Evolutionary conservation across 92 coral and sea anemone genomes (phyloP), one percentile per base, ranked within the genome.

Genomic region (Palythoa heliodiscus): DNA sequence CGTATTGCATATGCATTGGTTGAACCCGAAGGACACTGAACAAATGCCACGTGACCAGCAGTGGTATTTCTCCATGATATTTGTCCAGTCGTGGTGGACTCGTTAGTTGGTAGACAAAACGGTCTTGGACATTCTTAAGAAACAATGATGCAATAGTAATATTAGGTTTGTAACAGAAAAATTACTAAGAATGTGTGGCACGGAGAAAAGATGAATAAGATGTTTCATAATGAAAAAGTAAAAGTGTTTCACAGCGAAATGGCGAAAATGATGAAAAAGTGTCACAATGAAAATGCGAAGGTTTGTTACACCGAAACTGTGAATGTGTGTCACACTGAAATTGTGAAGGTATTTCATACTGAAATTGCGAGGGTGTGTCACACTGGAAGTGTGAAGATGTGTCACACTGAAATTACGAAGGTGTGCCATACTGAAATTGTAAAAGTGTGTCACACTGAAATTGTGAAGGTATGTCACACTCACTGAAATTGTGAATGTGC

Each of bases 61-160:
- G 72, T 29, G 1, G 83, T 78, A 25, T 78, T 60, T 7, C 54
- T n/a, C 83, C 83, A 78, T 7, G 72, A 39, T 7, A 78, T 40
- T 17, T 29, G 29, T 78, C 83, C 83, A 0, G 0, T 19, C 37
- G 37, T 1, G 57, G 57, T 78, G 0, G 83, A 38, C 54, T 29
- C 83, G 3, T 58, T 78, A 5, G 12, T 19, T 17, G 83, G 19
- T 14, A 29, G 72, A 63, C 83, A 78, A 64, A 63, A 38, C 9
- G 37, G 71, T 13, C 55, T 48, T 3, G 83, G 83, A 2, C 83
- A 78, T 17, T 78, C 83, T 78, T 78, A 19, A 19, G 7, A 38
- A 78, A 38, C 8, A 37, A 19, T 19, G 37, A 22, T 19, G 54
- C 43, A 57, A 15, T 29, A 69, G 40, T 1, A 5, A 13, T 69